Percentiles rank a stretch among this genome's conserved stretches.
These are phyloP conservation scores for Prosopocoilus inquinatus DNA, from an alignment of 2,888 invertebrate genomes.

Conservation along the genomic window DNA sequence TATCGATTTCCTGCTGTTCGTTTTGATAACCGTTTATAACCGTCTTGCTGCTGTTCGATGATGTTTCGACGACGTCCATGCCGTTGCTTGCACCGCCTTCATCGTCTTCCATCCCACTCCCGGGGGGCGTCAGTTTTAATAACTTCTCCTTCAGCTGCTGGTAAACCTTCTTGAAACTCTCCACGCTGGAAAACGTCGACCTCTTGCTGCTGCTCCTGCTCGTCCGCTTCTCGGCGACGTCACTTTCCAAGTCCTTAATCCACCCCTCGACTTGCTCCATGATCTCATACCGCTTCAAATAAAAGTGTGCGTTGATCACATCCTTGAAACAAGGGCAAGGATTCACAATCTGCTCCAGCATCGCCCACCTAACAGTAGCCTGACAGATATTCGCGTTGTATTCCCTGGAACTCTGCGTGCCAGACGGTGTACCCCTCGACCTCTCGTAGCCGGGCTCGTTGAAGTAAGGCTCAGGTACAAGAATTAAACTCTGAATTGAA, in stretches of 20 bases:
- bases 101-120: conserved; percentile 11
- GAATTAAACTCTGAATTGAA: conserved; percentile 87
- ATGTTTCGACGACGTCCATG: conserved; percentile 32
- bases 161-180: conserved; percentile 47
- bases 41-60: conserved; percentile 21
- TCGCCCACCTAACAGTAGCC: conserved; percentile 93
- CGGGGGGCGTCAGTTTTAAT: conserved; percentile 75
- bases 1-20: conserved; percentile 53
- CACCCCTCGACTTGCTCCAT: conserved; percentile 85
- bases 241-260: conserved; percentile 82
- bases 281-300: conserved; percentile 89
- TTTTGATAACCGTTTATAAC: conserved; percentile 27
- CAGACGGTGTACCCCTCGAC: conserved; percentile 82
- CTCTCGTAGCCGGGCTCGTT: conserved; percentile 94
- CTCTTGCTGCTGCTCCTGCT: conserved; percentile 58
- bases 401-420: conserved; percentile 86
- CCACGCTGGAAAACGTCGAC: conserved; percentile 44
- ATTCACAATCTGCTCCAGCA: conserved; percentile 89
- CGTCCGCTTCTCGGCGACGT: conserved; percentile 62
- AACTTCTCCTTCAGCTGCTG: conserved; percentile 81
- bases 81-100: conserved; percentile 28
- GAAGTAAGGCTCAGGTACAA: conserved; percentile 92
- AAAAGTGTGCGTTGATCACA: conserved; percentile 92
- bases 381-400: conserved; percentile 95
- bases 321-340: conserved; percentile 91